Percentiles rank a stretch among this genome's conserved stretches.
Evolutionary conservation across 2,113 vertebrate species (phyloP).

Genomic region (Pygoscelis adeliae): DNA sequence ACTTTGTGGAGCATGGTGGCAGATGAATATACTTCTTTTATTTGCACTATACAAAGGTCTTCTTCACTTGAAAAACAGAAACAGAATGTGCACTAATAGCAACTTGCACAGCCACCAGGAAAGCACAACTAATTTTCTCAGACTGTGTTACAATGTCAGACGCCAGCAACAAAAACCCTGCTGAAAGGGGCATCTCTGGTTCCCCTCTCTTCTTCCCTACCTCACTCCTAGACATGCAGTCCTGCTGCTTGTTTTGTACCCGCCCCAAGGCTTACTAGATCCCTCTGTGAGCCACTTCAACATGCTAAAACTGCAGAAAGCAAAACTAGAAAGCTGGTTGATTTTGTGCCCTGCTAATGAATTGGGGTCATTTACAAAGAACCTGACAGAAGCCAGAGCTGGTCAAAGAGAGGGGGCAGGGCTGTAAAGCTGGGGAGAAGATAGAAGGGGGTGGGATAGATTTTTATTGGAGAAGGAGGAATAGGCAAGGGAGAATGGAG

Average conservation of each 20-base stretch:
- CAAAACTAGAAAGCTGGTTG: neutral
- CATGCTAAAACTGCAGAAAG: neutral
- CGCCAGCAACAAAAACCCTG: neutral
- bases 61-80: neutral
- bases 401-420: neutral
- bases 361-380: neutral
- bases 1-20: neutral
- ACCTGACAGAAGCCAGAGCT: neutral
- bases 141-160: neutral
- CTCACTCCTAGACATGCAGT: neutral
- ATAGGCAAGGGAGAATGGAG: neutral
- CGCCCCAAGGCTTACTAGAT: neutral
- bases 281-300: neutral
- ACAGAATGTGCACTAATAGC: neutral
- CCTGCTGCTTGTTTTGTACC: neutral
- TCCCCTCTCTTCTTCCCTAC: neutral
- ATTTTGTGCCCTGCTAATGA: neutral
- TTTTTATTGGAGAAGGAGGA: neutral
- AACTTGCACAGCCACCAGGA: neutral
- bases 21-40: neutral
- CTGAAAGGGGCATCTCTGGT: neutral
- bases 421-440: neutral
- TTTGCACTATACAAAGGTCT: neutral
- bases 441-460: neutral
- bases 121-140: neutral